phyloP scores from a whole-genome alignment of 2,888 invertebrate species.

The Ischnura elegans region DNA sequence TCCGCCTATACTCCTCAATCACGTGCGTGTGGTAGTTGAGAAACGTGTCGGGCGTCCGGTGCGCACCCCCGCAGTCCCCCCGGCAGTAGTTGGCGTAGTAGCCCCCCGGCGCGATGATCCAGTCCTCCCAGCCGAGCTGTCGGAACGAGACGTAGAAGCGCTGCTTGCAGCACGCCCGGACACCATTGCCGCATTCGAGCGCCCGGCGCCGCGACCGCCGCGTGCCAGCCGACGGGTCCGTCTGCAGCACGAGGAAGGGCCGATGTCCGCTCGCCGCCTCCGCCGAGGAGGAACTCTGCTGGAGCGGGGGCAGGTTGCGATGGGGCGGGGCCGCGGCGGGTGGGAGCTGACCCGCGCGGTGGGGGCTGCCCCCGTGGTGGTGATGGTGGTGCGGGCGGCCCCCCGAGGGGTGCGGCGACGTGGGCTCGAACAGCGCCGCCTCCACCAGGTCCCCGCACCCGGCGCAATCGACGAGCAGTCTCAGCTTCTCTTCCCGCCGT shows the following conservation, averaged over 20 bases:
- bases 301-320: slow-evolving; percentile 1
- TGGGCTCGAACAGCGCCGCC: slow-evolving; percentile 78
- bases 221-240: slow-evolving; percentile 83
- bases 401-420: slow-evolving; percentile 73
- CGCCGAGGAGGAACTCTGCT: slow-evolving; percentile 76
- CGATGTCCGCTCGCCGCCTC: slow-evolving; percentile 79
- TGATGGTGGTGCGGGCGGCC: slow-evolving; percentile 79
- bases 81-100: slow-evolving; percentile 97
- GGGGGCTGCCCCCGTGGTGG: slow-evolving; percentile 69
- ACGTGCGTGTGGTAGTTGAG: slow-evolving; percentile 94
- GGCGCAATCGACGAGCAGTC: slow-evolving; percentile 91
- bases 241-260: slow-evolving; percentile 91
- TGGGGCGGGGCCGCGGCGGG: not conserved
- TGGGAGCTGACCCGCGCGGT: not conserved
- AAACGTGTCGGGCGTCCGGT: slow-evolving; percentile 89
- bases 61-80: slow-evolving; percentile 90
- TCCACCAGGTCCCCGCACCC: slow-evolving; percentile 88
- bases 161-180: slow-evolving; percentile 92
- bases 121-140: slow-evolving; percentile 95
- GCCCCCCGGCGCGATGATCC: slow-evolving; percentile 94
- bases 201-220: slow-evolving; percentile 89
- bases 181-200: slow-evolving; percentile 88
- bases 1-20: slow-evolving; percentile 89
- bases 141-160: slow-evolving; percentile 95
- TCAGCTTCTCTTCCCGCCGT: slow-evolving; percentile 77